A percentile compares a stretch with the other conserved stretches of the same genome.
Conservation (phyloP, 2,888 invertebrate genomes). For the Tenthredo mesomela region DNA sequence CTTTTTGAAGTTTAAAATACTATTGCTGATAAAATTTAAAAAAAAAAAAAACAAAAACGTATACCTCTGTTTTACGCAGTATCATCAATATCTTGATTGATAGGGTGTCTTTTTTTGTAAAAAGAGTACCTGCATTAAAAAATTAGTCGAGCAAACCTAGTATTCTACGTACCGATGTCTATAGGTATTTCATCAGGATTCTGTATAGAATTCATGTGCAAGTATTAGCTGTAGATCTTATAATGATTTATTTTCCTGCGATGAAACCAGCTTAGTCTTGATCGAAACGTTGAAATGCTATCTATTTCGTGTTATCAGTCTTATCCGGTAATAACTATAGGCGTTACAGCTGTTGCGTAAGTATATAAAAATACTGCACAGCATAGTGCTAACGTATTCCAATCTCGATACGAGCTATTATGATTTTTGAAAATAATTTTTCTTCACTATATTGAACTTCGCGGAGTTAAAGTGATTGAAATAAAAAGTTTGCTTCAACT, state of each 20-base stretch:
- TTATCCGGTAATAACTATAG: conserved; percentile 20
- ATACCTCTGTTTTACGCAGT: neutral
- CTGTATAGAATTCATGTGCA: conserved; percentile 32
- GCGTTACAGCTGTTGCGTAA: conserved; percentile 1
- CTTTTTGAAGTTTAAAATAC: neutral
- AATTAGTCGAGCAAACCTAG: neutral
- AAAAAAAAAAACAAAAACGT: no score
- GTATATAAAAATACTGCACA: neutral
- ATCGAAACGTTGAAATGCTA: neutral
- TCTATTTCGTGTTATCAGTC: conserved; percentile 27
- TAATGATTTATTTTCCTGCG: neutral
- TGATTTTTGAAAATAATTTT: neutral
- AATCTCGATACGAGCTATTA: neutral
- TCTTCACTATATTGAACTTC: neutral
- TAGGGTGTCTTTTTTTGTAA: neutral
- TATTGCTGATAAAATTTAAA: neutral
- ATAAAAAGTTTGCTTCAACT: neutral
- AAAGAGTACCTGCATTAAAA: neutral
- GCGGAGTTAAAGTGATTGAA: neutral
- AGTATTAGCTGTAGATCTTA: conserved; percentile 10
- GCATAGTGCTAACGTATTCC: neutral
- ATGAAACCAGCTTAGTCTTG: neutral
- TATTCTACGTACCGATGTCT: neutral
- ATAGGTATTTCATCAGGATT: conserved; percentile 39
- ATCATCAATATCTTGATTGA: neutral